These are phyloP conservation scores for Chrysolina haemoptera DNA, from an alignment of 2,888 invertebrate genomes.

Conservation along the genomic window DNA sequence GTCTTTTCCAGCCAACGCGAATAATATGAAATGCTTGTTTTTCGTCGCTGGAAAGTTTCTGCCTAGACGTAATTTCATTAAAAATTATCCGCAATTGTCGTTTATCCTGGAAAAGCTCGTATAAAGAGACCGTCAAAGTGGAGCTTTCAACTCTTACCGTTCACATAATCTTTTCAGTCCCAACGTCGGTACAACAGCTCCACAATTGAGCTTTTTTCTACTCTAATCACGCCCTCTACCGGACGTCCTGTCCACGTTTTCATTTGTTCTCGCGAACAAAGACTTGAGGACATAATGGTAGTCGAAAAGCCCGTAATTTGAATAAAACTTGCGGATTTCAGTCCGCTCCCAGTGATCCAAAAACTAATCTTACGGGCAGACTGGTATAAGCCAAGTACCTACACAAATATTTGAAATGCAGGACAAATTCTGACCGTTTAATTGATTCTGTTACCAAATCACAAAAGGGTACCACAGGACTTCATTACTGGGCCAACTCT, in stretches of 20 bases:
- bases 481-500: no score
- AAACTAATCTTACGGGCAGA: background rate
- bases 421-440: no score
- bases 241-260: constrained; percentile 47
- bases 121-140: constrained; percentile 44
- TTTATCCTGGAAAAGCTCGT: constrained; percentile 45
- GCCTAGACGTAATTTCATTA: constrained; percentile 45
- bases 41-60: constrained; percentile 24
- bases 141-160: constrained; percentile 46
- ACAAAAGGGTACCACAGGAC: no score
- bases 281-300: constrained; percentile 29
- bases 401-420: no score
- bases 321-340: background rate
- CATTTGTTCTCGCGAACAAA: constrained; percentile 40
- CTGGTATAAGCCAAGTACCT: no score
- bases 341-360: background rate
- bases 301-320: constrained; percentile 32
- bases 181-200: constrained; percentile 44
- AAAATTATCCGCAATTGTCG: constrained; percentile 45
- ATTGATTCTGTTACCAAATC: no score
- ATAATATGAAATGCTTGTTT: constrained; percentile 30
- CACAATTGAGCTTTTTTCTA: constrained; percentile 46
- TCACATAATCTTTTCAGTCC: constrained; percentile 48
- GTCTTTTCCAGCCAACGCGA: constrained; percentile 22
- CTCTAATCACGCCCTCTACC: constrained; percentile 46